A percentile compares a stretch with the other conserved stretches of the same genome.
Conservation (phyloP, 1,140 invertebrate species). For the Cherax quadricarinatus region DNA sequence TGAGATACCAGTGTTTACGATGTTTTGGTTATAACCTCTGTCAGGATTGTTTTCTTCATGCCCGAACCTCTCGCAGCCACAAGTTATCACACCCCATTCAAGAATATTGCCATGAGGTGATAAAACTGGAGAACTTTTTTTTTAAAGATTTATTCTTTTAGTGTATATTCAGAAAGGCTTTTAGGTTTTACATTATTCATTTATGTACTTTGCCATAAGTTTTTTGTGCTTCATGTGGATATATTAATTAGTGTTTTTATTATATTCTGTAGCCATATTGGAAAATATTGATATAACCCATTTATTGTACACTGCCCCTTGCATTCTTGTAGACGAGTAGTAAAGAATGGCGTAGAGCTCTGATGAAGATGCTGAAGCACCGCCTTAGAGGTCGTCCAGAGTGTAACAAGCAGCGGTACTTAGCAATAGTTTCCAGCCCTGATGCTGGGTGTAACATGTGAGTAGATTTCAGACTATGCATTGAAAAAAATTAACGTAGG, state of each 20-base stretch:
- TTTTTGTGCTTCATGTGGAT: too few relatives aligned
- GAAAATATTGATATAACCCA: too few relatives aligned
- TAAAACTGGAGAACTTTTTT: background rate
- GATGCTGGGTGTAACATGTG: conserved; percentile 20
- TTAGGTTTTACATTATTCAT: too few relatives aligned
- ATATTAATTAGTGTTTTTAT: too few relatives aligned
- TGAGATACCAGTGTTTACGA: conserved; percentile 84
- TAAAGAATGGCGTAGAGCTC: conserved; percentile 61
- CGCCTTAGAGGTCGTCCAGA: conserved; percentile 21
- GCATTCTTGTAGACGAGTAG: conserved; percentile 44
- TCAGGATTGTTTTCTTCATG: conserved; percentile 88
- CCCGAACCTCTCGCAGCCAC: conserved; percentile 84
- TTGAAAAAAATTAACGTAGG: too few relatives aligned
- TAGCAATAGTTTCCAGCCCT: conserved; percentile 57
- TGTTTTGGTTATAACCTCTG: conserved; percentile 88
- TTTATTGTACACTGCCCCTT: background rate
- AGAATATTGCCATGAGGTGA: conserved; percentile 85
- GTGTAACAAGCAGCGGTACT: conserved; percentile 45
- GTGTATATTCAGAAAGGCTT: too few relatives aligned
- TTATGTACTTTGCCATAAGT: too few relatives aligned
- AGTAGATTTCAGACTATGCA: background rate
- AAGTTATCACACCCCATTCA: conserved; percentile 87
- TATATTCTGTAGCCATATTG: too few relatives aligned
- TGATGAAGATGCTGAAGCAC: conserved; percentile 66
- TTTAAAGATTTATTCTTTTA: too few relatives aligned